Base-by-base conservation (phyloP, 2,888 invertebrate species). In the Drosophila meridionalis region DNA sequence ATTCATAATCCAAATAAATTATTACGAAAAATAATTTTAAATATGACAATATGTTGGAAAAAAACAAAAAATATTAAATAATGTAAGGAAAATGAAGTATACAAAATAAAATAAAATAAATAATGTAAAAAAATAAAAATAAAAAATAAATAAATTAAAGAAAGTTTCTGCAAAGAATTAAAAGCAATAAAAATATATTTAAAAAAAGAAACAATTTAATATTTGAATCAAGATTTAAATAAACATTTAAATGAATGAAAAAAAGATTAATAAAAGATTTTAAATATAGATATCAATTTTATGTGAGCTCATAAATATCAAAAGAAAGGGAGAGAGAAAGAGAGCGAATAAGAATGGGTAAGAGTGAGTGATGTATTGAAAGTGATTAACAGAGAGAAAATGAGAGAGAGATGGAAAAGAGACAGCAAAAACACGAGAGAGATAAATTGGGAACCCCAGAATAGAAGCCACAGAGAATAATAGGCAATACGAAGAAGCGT, bases 151-250 rank as follows among this genome's bases (percentile, higher is more conserved):
- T 47, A 71, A 40, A 34, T 30, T 3, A n/a, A 8, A 50, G 11
- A 26, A 20, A 7, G 4, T n/a, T 1, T 14, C 14, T 47, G 12
- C 8, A 9, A 59, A n/a, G 26, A 52, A 38, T 56, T 20, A 28
- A 38, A 30, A 52, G 38, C 20, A 45, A 32, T 11, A 38, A 30
- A 32, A 53, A 58, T 34, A 26, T 28, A 42, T 55, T 40, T 5
- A 6, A 43, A 20, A n/a, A 14, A 28, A 43, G 0, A 12, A 34
- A 40, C 14, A 65, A 43, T n/a, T n/a, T 28, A 32, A 32, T 48
- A 73, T 40, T 48, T 30, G 8, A 50, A 69, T 12, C 48, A 55
- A 30, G 14, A 67, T 36, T 50, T 11, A 20, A 56, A 69, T n/a
- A 50, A 56, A 32, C 26, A 28, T 12, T 40, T 40, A n/a, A 40